Conservation (phyloP, 2,797 vertebrate genomes). For the Myripristis murdjan region DNA sequence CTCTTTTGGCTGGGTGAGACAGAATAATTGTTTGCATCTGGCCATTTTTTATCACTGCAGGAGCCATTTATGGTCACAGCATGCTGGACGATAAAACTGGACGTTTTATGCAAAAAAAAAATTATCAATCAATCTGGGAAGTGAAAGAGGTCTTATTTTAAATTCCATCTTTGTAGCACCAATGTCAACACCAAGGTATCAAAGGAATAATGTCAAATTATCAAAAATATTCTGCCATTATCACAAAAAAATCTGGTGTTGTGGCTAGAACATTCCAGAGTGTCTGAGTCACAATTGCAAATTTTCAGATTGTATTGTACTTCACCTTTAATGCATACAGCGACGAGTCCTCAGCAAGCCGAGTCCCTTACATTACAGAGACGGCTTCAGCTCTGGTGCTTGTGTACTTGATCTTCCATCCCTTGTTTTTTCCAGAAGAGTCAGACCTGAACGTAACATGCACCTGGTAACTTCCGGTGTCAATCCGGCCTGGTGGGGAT, state of each 20-base stretch:
- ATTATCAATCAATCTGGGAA: too few species aligned
- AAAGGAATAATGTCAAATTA: neutral
- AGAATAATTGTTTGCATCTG: conserved; percentile 29
- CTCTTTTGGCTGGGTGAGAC: conserved; percentile 17
- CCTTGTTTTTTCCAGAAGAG: conserved; percentile 84
- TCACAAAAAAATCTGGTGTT: too few species aligned
- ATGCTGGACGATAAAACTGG: neutral
- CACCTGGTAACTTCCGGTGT: conserved; percentile 84
- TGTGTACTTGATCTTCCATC: conserved; percentile 89
- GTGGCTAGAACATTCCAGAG: too few species aligned
- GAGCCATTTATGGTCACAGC: neutral
- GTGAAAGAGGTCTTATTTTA: neutral
- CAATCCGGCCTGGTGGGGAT: conserved; percentile 78
- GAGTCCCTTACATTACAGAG: neutral
- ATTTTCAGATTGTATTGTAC: too few species aligned
- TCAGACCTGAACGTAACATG: conserved; percentile 83
- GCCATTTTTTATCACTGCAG: conserved; percentile 5
- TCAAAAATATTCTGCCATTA: too few species aligned
- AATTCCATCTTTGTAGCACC: neutral
- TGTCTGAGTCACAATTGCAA: neutral
- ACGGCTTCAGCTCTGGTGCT: conserved; percentile 56
- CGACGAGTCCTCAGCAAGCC: neutral
- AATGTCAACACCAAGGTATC: neutral
- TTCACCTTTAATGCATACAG: neutral
- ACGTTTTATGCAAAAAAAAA: neutral